phyloP scores from a whole-genome alignment of 1,140 invertebrate species.

The Trichonephila inaurata region DNA sequence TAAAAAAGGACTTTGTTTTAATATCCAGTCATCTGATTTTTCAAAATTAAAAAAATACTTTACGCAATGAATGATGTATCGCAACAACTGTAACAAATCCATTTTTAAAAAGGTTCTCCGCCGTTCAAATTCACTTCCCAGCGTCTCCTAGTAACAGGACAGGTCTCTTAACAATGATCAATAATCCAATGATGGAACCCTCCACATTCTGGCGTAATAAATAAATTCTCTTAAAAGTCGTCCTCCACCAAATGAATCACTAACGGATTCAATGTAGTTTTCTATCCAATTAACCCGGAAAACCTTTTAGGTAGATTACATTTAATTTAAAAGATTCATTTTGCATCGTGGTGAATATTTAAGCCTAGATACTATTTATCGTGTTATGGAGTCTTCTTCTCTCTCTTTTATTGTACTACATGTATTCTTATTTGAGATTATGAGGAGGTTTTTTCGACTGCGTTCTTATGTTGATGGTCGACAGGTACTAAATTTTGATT shows the following conservation, averaged over 20 bases:
- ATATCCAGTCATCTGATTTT: too few relatives aligned
- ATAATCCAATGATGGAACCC: neutral
- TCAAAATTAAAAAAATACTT: too few relatives aligned
- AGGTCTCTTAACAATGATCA: neutral
- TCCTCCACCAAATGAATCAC: neutral
- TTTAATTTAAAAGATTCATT: neutral
- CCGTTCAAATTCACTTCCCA: too few relatives aligned
- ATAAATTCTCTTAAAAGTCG: neutral
- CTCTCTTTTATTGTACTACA: too few relatives aligned
- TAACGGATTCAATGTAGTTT: neutral
- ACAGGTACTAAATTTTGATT: too few relatives aligned
- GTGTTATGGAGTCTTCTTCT: neutral
- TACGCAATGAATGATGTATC: too few relatives aligned
- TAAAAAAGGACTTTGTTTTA: too few relatives aligned
- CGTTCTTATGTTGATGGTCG: neutral
- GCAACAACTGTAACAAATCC: too few relatives aligned
- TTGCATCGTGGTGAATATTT: neutral
- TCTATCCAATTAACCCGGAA: slow-evolving; percentile 3
- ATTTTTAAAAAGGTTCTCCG: too few relatives aligned
- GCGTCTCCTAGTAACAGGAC: too few relatives aligned
- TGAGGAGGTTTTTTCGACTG: neutral
- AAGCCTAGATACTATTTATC: neutral
- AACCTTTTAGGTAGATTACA: neutral
- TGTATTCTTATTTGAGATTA: too few relatives aligned
- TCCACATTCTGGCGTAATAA: neutral